These are phyloP conservation scores for Lepidochrysops patricia DNA, from an alignment of 2,888 invertebrate genomes.

Conservation along the genomic window DNA sequence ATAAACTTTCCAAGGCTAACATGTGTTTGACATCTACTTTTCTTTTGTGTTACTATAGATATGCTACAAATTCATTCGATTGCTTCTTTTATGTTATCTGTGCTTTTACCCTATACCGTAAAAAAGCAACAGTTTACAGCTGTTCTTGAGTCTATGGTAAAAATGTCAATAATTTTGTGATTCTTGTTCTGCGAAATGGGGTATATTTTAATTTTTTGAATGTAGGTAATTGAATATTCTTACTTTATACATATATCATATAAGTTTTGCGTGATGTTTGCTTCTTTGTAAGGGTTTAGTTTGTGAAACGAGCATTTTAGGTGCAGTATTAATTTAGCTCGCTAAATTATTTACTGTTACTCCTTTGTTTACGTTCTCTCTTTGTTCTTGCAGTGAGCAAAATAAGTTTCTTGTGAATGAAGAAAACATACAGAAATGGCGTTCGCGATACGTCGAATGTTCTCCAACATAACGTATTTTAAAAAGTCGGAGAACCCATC, in stretches of 20 bases:
- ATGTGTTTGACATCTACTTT: too few species aligned
- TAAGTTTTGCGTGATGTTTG: neutral
- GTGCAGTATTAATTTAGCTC: neutral
- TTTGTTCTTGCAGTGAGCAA: constrained; percentile 2
- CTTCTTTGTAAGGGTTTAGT: neutral
- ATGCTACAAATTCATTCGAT: too few species aligned
- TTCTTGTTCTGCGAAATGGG: neutral
- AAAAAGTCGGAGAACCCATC: constrained; percentile 43
- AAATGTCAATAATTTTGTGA: neutral
- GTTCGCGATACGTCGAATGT: constrained; percentile 60
- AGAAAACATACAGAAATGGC: constrained; percentile 39
- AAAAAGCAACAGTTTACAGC: too few species aligned
- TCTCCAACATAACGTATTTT: constrained; percentile 62
- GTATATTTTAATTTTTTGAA: neutral
- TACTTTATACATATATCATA: neutral
- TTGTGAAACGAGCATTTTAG: neutral
- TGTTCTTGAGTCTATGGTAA: neutral
- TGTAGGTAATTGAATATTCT: neutral
- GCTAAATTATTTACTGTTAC: neutral
- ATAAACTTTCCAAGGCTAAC: too few species aligned
- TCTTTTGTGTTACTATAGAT: too few species aligned
- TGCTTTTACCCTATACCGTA: too few species aligned
- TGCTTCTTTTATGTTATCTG: too few species aligned
- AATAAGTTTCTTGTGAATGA: neutral
- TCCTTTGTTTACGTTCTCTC: constrained; percentile 4